phyloP scores from a whole-genome alignment of 2,797 vertebrate species.

The Sebastes nivosus region DNA sequence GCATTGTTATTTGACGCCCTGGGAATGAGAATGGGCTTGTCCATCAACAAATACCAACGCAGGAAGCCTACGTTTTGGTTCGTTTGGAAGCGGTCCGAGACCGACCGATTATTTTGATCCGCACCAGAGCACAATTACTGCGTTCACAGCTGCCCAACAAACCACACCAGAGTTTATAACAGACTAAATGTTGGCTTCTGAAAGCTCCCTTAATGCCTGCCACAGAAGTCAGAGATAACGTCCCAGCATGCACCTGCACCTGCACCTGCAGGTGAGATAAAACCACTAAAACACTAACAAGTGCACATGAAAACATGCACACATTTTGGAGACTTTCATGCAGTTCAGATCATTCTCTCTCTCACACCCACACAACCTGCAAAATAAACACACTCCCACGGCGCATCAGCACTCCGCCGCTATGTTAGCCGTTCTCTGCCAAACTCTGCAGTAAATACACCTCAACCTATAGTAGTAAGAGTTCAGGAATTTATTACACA shows the following conservation, averaged over 20 bases:
- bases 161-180: no score
- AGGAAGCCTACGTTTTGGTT: no score
- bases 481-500: slow-evolving; percentile 35
- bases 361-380: background rate
- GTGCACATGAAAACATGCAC: background rate
- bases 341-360: background rate
- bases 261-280: background rate
- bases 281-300: background rate
- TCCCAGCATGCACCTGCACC: background rate
- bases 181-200: no score
- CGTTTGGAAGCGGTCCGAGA: no score
- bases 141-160: no score
- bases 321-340: background rate
- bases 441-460: background rate
- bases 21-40: rapidly evolving
- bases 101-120: no score
- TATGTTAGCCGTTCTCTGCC: background rate
- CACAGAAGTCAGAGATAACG: background rate
- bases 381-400: background rate
- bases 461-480: background rate
- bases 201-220: background rate
- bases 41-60: no score
- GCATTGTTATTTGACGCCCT: no score
- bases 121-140: no score
- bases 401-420: background rate